Percentiles rank a stretch among this genome's conserved stretches.
phyloP scores from a whole-genome alignment of 2,797 vertebrate species.

The Myioborus miniatus region DNA sequence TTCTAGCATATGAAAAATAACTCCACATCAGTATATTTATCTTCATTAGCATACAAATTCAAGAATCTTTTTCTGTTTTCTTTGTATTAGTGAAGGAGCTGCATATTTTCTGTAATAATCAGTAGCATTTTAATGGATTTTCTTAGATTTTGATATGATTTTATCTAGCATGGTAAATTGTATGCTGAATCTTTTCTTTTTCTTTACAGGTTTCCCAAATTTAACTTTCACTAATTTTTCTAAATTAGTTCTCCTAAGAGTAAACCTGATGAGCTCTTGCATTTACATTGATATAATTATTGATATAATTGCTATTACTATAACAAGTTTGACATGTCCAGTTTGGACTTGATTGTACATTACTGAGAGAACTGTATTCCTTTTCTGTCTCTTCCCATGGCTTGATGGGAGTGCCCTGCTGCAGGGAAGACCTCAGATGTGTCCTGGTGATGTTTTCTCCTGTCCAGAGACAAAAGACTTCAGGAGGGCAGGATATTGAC shows the following conservation, averaged over 20 bases:
- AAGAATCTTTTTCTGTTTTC: neutral
- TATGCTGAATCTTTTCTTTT: neutral
- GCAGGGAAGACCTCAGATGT: neutral
- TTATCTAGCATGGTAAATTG: neutral
- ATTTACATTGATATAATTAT: neutral
- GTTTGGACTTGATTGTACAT: neutral
- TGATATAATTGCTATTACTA: too few relatives aligned
- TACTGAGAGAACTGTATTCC: neutral
- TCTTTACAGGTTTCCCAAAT: neutral
- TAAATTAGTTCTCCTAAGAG: neutral
- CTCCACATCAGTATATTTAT: neutral
- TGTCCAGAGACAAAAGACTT: neutral
- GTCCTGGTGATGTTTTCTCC: neutral
- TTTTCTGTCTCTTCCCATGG: neutral
- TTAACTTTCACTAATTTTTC: neutral
- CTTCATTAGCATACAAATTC: neutral
- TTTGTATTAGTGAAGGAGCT: neutral
- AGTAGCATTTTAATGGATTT: neutral
- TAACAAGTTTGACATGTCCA: neutral
- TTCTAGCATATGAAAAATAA: neutral
- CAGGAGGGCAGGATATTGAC: neutral
- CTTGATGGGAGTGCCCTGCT: neutral
- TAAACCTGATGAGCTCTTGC: neutral
- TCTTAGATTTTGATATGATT: neutral
- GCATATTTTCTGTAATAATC: neutral